Evolutionary conservation across 2,113 vertebrate species (phyloP).

Genomic region (Maccullochella peelii): DNA sequence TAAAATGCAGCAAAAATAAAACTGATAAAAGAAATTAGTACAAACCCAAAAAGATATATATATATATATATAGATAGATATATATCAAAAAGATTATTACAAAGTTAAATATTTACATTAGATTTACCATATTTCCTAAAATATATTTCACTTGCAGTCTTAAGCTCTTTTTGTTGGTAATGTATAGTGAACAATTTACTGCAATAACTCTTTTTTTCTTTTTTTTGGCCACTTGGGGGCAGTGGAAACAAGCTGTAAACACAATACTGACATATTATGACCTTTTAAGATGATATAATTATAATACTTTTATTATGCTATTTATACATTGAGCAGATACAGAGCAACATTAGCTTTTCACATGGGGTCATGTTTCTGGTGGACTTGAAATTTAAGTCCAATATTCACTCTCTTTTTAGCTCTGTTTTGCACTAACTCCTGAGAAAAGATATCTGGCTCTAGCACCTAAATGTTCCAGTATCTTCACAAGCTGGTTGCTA

Average conservation of each 20-base stretch:
- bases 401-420: not conserved
- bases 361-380: not conserved
- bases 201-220: no score
- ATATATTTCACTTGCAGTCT: not conserved
- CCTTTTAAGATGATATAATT: no score
- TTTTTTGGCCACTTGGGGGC: no score
- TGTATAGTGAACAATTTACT: no score
- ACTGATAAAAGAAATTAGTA: not conserved
- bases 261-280: not conserved
- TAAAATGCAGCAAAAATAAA: not conserved
- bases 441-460: no score
- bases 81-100: no score
- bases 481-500: no score
- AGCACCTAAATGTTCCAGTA: no score
- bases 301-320: no score
- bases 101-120: not conserved
- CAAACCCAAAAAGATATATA: not conserved
- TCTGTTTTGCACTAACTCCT: no score
- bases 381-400: not conserved
- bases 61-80: no score
- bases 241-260: not conserved
- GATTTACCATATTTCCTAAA: not conserved
- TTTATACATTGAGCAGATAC: not conserved
- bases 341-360: not conserved
- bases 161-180: not conserved